Evolutionary conservation across 2,888 invertebrate species (phyloP).

Genomic region (Cryptus viduatorius): DNA sequence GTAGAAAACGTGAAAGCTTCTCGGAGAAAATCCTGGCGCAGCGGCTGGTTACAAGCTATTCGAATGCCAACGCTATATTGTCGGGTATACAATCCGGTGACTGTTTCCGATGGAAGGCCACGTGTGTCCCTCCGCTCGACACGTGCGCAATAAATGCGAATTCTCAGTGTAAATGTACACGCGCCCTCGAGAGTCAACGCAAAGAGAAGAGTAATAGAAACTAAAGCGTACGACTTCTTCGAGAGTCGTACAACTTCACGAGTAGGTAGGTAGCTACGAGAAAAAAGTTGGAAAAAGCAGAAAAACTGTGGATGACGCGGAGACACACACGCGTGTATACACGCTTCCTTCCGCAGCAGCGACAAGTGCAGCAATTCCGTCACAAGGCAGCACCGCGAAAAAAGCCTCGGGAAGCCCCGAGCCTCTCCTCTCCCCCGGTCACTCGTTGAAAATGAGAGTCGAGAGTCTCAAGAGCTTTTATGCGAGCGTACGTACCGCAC

Average conservation of each 20-base stretch:
- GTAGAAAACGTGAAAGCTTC: slow-evolving; percentile 17
- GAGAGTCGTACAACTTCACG: slow-evolving; percentile 18
- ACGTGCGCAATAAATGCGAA: slow-evolving; percentile 48
- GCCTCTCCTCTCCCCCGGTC: slow-evolving; percentile 27
- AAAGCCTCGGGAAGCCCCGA: slow-evolving; percentile 5
- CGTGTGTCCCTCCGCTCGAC: slow-evolving; percentile 23
- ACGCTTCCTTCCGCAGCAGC: neutral
- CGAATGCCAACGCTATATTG: neutral
- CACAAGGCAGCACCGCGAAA: neutral
- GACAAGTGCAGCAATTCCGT: neutral
- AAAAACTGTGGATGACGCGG: neutral
- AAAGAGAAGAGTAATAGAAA: slow-evolving; percentile 12
- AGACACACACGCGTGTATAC: neutral
- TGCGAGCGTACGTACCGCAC: slow-evolving; percentile 23
- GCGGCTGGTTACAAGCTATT: slow-evolving; percentile 23
- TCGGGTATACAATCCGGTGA: slow-evolving; percentile 15
- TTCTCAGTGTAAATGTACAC: slow-evolving; percentile 25
- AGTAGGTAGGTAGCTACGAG: neutral
- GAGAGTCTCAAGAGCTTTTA: slow-evolving; percentile 63
- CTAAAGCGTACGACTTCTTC: slow-evolving; percentile 23
- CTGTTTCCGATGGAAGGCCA: slow-evolving; percentile 38
- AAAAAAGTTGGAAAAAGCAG: neutral
- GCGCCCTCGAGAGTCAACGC: neutral
- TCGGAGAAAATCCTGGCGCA: neutral
- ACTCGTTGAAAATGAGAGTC: slow-evolving; percentile 51